Percentiles rank a stretch among this genome's conserved stretches.
Conservation (phyloP, 2,113 vertebrate species). For the Odontophorus gujanensis region DNA sequence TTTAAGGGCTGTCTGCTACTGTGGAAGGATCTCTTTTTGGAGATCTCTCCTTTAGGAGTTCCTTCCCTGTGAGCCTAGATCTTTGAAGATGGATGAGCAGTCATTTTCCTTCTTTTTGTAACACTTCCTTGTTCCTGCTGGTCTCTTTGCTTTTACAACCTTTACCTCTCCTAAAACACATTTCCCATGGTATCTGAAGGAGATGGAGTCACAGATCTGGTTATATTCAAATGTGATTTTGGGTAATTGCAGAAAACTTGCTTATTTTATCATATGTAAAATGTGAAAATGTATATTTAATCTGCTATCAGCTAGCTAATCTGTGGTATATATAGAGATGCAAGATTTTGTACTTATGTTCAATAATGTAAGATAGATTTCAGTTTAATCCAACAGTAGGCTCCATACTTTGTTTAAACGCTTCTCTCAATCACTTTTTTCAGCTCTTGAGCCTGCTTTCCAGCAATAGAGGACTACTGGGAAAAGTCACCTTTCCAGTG, state of each 20-base stretch:
- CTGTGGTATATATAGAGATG: not conserved
- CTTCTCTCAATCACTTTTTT: not conserved
- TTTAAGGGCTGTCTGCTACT: too few relatives aligned
- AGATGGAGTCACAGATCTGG: accelerated
- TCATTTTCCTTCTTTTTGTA: too few relatives aligned
- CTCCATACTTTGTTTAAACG: not conserved
- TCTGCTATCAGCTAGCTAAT: not conserved
- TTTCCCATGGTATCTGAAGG: not conserved
- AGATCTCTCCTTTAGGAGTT: too few relatives aligned
- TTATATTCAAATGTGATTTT: not conserved
- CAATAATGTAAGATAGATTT: not conserved
- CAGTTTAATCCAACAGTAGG: not conserved
- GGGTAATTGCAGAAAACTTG: not conserved
- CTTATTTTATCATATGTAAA: not conserved
- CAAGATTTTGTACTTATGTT: not conserved
- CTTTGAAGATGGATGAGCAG: too few relatives aligned
- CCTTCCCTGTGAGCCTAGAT: too few relatives aligned
- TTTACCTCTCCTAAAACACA: too few relatives aligned
- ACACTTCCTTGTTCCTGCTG: too few relatives aligned
- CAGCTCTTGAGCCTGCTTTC: not conserved
- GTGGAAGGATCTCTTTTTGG: too few relatives aligned
- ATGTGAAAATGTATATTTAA: not conserved
- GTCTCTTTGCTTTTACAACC: too few relatives aligned
- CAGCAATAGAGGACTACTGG: not conserved
- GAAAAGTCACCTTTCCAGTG: not conserved